These are phyloP conservation scores for Carcina quercana DNA, from an alignment of 2,888 invertebrate genomes.

Conservation along the genomic window DNA sequence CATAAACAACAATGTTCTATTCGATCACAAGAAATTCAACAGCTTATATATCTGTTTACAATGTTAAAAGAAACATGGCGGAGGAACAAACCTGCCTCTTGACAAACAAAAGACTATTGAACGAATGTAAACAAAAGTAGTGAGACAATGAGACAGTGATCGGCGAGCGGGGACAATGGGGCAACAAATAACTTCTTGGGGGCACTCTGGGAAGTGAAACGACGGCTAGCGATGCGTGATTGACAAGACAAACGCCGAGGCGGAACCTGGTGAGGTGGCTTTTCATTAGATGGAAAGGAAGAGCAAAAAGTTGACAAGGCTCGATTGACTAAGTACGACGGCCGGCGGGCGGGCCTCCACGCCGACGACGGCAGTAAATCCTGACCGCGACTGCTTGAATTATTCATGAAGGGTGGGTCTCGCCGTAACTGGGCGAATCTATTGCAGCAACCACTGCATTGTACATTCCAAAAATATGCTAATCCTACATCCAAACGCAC, in stretches of 20 bases:
- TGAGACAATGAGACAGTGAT: slow-evolving; percentile 63
- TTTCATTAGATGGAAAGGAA: slow-evolving; percentile 52
- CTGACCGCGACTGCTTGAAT: slow-evolving; percentile 44
- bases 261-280: slow-evolving; percentile 46
- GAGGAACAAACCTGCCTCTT: slow-evolving; percentile 46
- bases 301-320: slow-evolving; percentile 45
- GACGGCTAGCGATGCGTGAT: slow-evolving; percentile 43
- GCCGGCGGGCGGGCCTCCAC: slow-evolving; percentile 20
- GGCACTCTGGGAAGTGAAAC: slow-evolving; percentile 50
- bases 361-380: slow-evolving; percentile 36
- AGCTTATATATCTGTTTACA: slow-evolving; percentile 39
- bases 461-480: slow-evolving; percentile 19
- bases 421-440: slow-evolving; percentile 19
- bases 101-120: slow-evolving; percentile 55
- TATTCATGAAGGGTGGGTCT: slow-evolving; percentile 46
- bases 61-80: slow-evolving; percentile 39
- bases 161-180: slow-evolving; percentile 56
- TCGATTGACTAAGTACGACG: no score
- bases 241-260: slow-evolving; percentile 63
- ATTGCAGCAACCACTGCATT: slow-evolving; percentile 20
- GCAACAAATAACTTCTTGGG: slow-evolving; percentile 60
- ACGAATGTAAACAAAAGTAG: slow-evolving; percentile 61
- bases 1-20: slow-evolving; percentile 37
- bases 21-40: slow-evolving; percentile 42
- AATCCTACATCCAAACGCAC: slow-evolving; percentile 22